Percentiles rank a stretch among this genome's conserved stretches.
Evolutionary conservation across 2,888 invertebrate genomes (phyloP).

Genomic region (Acronicta psi): DNA sequence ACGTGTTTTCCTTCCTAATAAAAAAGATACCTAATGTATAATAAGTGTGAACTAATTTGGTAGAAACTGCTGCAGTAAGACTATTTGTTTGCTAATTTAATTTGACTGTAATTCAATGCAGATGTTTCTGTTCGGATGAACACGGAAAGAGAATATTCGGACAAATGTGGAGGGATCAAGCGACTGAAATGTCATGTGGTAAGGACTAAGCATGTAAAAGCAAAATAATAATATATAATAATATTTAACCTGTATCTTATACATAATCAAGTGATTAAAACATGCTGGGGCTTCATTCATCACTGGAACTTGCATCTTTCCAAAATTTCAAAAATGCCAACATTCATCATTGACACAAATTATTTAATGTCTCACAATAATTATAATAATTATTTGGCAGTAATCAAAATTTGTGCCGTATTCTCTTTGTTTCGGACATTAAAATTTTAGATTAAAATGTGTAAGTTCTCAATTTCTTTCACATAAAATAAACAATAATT

Average conservation of each 20-base stretch:
- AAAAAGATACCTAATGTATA: background rate
- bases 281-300: slow-evolving; percentile 15
- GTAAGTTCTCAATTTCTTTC: slow-evolving; percentile 7
- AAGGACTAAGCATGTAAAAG: slow-evolving; percentile 63
- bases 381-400: slow-evolving; percentile 4
- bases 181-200: slow-evolving; percentile 91
- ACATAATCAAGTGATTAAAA: slow-evolving; percentile 37
- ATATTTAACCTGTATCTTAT: slow-evolving; percentile 45
- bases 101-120: slow-evolving; percentile 55
- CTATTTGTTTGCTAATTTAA: background rate
- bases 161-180: slow-evolving; percentile 89
- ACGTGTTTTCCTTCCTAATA: background rate
- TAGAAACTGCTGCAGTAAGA: background rate
- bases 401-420: slow-evolving; percentile 1
- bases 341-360: slow-evolving; percentile 8
- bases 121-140: slow-evolving; percentile 91
- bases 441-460: slow-evolving; percentile 16
- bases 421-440: slow-evolving; percentile 16
- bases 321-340: slow-evolving; percentile 8
- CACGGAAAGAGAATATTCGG: slow-evolving; percentile 91
- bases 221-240: too few species aligned
- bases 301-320: slow-evolving; percentile 25
- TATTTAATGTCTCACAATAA: slow-evolving; percentile 7
- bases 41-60: background rate
- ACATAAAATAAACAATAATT: slow-evolving; percentile 52